These are phyloP conservation scores for Rattus norvegicus DNA, from an alignment of 2,113 vertebrate species.

Conservation along the genomic window DNA sequence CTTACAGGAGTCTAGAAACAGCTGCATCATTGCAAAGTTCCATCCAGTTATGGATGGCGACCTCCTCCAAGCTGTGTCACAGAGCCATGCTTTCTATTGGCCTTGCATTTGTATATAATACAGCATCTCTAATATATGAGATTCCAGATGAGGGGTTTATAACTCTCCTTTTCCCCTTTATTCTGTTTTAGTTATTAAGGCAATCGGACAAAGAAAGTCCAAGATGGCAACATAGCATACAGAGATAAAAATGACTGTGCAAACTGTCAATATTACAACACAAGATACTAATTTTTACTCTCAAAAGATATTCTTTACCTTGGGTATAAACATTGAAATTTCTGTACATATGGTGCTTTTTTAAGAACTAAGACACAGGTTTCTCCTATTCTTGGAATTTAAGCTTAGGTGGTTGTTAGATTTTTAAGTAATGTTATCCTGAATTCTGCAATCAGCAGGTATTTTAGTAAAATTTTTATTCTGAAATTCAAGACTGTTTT, in stretches of 20 bases:
- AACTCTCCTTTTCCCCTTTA: background rate
- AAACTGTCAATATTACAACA: conserved; percentile 8
- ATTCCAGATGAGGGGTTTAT: background rate
- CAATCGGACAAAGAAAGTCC: background rate
- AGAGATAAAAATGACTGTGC: background rate
- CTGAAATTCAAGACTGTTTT: conserved; percentile 40
- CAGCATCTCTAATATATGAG: background rate
- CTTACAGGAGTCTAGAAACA: background rate
- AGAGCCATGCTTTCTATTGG: background rate
- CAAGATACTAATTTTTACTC: background rate
- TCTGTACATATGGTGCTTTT: background rate
- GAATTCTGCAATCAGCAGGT: conserved; percentile 14
- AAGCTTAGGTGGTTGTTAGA: background rate
- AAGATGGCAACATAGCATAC: background rate
- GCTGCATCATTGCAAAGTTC: background rate
- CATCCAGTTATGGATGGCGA: background rate
- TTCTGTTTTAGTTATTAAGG: background rate
- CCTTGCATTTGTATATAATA: background rate
- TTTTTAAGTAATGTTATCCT: conserved; percentile 7
- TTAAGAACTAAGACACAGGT: conserved; percentile 13
- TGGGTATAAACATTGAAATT: conserved; percentile 20
- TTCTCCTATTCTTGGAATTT: conserved; percentile 26
- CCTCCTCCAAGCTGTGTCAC: background rate
- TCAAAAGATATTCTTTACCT: conserved; percentile 16
- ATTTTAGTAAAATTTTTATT: conserved; percentile 36